Evolutionary conservation across 2,113 vertebrate species (phyloP).

Genomic region (Eretmochelys imbricata): DNA sequence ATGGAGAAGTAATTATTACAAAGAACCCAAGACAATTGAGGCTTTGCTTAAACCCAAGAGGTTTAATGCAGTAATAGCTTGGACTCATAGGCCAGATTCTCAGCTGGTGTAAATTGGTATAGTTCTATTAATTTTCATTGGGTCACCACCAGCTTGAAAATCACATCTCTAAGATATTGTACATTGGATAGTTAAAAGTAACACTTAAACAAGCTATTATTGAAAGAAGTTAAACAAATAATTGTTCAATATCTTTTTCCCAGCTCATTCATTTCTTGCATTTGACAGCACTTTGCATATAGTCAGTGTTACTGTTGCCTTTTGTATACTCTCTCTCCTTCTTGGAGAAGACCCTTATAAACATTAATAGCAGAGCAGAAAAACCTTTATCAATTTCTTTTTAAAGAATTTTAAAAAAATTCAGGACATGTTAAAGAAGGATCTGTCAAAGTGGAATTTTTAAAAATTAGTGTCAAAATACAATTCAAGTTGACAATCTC

Average conservation of each 20-base stretch:
- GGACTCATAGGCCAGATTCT: not conserved
- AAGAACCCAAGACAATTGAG: not conserved
- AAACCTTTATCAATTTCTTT: not conserved
- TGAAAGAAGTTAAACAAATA: not conserved
- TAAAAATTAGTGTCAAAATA: conserved; percentile 22
- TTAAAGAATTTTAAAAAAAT: not conserved
- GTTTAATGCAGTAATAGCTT: not conserved
- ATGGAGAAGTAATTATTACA: conserved; percentile 15
- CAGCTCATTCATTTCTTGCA: not conserved
- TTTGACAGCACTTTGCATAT: not conserved
- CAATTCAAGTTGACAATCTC: not conserved
- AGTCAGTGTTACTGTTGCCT: not conserved
- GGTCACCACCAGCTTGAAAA: not conserved
- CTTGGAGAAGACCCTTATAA: conserved; percentile 24
- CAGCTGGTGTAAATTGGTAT: accelerated
- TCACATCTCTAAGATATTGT: not conserved
- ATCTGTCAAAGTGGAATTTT: conserved; percentile 27
- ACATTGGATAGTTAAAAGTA: not conserved
- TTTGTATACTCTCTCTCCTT: conserved; percentile 1
- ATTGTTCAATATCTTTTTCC: conserved; percentile 19
- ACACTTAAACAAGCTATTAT: not conserved
- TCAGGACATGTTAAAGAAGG: not conserved
- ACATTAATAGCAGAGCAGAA: conserved; percentile 3
- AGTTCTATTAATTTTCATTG: conserved; percentile 18
- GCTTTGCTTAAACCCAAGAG: not conserved